Evolutionary conservation across 2,797 vertebrate species (phyloP).

Genomic region (Rhinatrema bivittatum): DNA sequence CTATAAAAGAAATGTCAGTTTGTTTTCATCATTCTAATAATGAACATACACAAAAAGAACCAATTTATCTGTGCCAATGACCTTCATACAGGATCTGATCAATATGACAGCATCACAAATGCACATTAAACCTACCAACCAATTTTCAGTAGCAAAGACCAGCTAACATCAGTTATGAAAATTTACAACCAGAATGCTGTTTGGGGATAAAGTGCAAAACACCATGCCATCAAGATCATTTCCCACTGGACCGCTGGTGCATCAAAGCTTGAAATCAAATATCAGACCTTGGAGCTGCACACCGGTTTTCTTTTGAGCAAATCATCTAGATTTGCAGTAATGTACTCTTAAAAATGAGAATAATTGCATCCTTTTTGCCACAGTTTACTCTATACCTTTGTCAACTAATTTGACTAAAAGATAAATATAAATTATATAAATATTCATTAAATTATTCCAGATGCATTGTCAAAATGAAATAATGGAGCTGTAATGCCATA

Average conservation of each 20-base stretch:
- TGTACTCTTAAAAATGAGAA: constrained; percentile 3
- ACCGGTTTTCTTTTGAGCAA: constrained; percentile 11
- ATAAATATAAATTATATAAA: too few relatives aligned
- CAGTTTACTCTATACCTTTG: constrained; percentile 5
- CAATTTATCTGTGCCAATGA: background rate
- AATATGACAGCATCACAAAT: constrained; percentile 14
- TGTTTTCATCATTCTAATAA: background rate
- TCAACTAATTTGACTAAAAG: too few relatives aligned
- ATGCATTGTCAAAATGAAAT: too few relatives aligned
- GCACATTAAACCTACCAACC: constrained; percentile 6
- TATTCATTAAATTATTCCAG: background rate
- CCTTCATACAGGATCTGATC: constrained; percentile 17
- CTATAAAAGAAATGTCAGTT: background rate
- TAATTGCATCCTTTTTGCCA: background rate
- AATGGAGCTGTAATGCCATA: too few relatives aligned
- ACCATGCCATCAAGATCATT: constrained; percentile 1
- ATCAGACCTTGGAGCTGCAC: accelerated
- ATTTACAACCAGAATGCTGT: constrained; percentile 22
- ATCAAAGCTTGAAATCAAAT: constrained; percentile 26
- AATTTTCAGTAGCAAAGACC: constrained; percentile 17
- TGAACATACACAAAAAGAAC: constrained; percentile 2
- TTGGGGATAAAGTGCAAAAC: constrained; percentile 7
- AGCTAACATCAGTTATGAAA: constrained; percentile 8
- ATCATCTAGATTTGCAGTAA: constrained; percentile 4
- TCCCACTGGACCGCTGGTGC: constrained; percentile 11